Conservation (phyloP, 2,113 vertebrate genomes). For the Haemorhous mexicanus region DNA sequence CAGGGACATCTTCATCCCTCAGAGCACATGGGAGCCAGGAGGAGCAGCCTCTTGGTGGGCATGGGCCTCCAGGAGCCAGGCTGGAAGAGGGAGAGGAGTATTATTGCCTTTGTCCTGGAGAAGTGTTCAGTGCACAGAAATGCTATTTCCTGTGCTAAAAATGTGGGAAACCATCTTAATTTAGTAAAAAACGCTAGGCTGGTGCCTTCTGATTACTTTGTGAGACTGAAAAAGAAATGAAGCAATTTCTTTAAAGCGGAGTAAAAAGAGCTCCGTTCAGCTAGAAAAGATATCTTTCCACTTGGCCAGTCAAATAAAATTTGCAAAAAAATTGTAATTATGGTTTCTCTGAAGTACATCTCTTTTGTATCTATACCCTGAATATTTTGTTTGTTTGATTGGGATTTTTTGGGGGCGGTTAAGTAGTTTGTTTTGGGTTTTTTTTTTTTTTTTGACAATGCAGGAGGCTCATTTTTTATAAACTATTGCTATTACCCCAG, state of each 20-base stretch:
- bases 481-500: neutral
- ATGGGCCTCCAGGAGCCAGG: accelerated
- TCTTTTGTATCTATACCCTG: neutral
- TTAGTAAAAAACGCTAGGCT: neutral
- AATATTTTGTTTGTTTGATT: neutral
- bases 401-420: accelerated
- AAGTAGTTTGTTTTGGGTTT: neutral
- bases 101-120: accelerated
- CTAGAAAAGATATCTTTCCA: neutral
- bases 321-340: neutral
- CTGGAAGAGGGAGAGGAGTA: neutral
- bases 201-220: neutral
- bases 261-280: neutral
- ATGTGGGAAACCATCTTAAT: neutral
- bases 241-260: neutral
- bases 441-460: neutral
- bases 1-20: neutral
- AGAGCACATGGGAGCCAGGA: accelerated
- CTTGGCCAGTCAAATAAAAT: neutral
- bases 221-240: neutral
- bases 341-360: neutral
- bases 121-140: neutral
- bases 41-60: neutral
- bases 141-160: accelerated
- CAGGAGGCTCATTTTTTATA: neutral